phyloP scores from a whole-genome alignment of 2,113 vertebrate genomes.

The Aplodontia rufa region DNA sequence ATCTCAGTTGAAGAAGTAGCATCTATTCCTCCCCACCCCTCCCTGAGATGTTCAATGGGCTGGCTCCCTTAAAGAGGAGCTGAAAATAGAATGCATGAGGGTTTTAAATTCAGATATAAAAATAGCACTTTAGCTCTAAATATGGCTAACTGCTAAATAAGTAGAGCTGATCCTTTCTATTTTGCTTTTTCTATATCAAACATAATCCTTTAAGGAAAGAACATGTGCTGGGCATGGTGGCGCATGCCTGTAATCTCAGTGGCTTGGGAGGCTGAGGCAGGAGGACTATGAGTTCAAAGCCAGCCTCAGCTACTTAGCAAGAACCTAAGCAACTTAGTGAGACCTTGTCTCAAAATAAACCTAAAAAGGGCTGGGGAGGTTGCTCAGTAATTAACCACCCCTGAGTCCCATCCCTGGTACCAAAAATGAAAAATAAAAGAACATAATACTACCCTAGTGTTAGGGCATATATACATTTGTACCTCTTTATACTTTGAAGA shows the following conservation, averaged over 20 bases:
- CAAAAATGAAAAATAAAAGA: too few relatives aligned
- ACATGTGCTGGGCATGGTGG: too few relatives aligned
- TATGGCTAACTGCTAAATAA: conserved; percentile 5
- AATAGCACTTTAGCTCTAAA: neutral
- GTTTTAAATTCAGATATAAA: conserved; percentile 48
- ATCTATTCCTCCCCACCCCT: neutral
- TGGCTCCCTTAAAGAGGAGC: neutral
- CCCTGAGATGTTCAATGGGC: neutral
- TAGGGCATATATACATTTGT: neutral
- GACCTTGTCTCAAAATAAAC: too few relatives aligned
- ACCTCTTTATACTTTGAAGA: neutral
- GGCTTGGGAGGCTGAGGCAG: too few relatives aligned
- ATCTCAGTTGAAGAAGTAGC: neutral
- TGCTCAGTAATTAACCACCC: too few relatives aligned
- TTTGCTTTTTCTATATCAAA: neutral
- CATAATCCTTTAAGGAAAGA: neutral
- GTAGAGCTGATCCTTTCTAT: neutral
- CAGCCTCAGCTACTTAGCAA: too few relatives aligned
- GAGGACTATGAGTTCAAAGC: too few relatives aligned
- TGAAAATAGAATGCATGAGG: neutral
- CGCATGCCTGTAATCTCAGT: too few relatives aligned
- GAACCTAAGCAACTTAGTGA: too few relatives aligned
- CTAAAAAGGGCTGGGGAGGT: too few relatives aligned
- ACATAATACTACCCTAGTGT: neutral
- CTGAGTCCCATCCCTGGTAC: too few relatives aligned